Conservation (phyloP, 2,888 invertebrate genomes). For the Asteroscopus sphinx region DNA sequence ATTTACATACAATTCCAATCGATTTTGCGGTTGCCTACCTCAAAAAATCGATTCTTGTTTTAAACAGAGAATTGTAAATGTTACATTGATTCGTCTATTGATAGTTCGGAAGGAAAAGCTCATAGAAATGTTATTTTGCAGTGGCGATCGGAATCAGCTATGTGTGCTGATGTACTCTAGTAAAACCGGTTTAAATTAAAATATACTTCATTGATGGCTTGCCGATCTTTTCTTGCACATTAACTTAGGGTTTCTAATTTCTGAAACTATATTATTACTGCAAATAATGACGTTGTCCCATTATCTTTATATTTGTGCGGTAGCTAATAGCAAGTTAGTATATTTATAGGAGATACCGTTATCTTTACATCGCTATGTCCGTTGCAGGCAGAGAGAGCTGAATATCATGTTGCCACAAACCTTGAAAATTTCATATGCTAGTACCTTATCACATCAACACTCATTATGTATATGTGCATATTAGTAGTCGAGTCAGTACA, state of each 20-base stretch:
- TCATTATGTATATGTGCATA: too few relatives aligned
- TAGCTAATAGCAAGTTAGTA: slow-evolving; percentile 3
- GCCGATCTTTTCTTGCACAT: slow-evolving; percentile 30
- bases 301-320: slow-evolving; percentile 28
- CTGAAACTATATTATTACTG: slow-evolving; percentile 30
- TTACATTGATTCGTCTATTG: not conserved
- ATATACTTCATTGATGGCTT: slow-evolving; percentile 35
- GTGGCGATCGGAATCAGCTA: slow-evolving; percentile 25
- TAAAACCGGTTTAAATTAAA: slow-evolving; percentile 42
- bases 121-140: slow-evolving; percentile 25
- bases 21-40: slow-evolving; percentile 26
- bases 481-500: too few relatives aligned
- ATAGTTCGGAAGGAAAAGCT: slow-evolving; percentile 27
- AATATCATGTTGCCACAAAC: not conserved
- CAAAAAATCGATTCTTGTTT: slow-evolving; percentile 28
- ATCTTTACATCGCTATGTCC: slow-evolving; percentile 20
- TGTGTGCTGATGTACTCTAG: slow-evolving; percentile 14
- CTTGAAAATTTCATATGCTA: slow-evolving; percentile 6
- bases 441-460: too few relatives aligned
- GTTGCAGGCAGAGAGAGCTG: slow-evolving; percentile 1
- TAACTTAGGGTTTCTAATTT: slow-evolving; percentile 32
- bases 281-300: slow-evolving; percentile 36
- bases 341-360: slow-evolving; percentile 16
- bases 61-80: slow-evolving; percentile 10
- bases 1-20: slow-evolving; percentile 48